Conservation (phyloP, 2,797 vertebrate species). For the Vultur gryphus region DNA sequence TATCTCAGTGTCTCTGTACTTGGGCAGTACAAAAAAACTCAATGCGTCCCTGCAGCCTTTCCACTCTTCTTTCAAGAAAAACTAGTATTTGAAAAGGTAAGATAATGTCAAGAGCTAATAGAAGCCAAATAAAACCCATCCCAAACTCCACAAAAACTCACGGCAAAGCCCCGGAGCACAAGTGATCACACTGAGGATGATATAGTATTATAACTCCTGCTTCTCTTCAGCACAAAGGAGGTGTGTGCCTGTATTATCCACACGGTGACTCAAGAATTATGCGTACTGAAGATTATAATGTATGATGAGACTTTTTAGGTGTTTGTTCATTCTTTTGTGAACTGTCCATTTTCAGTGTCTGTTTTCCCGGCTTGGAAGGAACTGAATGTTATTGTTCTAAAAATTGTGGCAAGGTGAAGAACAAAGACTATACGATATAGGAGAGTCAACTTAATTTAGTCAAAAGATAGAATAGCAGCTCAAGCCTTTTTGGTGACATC, state of each 20-base stretch:
- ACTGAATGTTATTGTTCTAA: neutral
- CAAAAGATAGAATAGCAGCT: constrained; percentile 5
- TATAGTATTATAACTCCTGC: neutral
- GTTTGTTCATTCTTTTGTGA: neutral
- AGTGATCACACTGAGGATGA: neutral
- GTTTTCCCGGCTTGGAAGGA: neutral
- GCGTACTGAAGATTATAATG: neutral
- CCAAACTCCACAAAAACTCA: neutral
- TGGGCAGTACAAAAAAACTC: constrained; percentile 87
- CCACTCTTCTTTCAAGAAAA: constrained; percentile 86
- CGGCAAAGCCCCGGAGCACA: neutral
- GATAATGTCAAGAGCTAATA: neutral
- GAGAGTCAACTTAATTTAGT: constrained; percentile 11
- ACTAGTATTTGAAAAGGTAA: constrained; percentile 91
- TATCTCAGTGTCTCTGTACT: constrained; percentile 88
- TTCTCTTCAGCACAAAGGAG: neutral
- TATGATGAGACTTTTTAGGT: neutral
- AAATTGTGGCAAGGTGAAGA: neutral
- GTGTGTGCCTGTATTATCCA: neutral
- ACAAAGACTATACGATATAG: neutral
- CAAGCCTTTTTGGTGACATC: constrained; percentile 34
- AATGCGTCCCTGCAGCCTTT: constrained; percentile 81
- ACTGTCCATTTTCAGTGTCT: neutral
- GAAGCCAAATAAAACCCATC: neutral
- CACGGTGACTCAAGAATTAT: neutral